Percentiles rank a stretch among this genome's conserved stretches.
phyloP scores from a whole-genome alignment of 1,140 invertebrate species.

The Drosophila kohkoa region DNA sequence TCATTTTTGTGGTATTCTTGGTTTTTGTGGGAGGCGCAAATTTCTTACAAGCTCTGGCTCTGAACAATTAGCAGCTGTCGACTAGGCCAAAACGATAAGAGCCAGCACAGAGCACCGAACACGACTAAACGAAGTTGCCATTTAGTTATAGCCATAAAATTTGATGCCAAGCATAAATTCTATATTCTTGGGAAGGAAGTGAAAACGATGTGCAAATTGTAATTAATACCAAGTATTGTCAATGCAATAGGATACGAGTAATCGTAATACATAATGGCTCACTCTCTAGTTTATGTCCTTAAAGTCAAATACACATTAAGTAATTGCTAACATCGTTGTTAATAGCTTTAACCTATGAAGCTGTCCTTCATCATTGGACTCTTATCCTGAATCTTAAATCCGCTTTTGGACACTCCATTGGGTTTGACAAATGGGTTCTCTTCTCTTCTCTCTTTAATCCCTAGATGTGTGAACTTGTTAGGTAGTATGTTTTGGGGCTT shows the following conservation, averaged over 20 bases:
- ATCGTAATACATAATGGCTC: not conserved
- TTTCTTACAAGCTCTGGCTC: conserved; percentile 33
- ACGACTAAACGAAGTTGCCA: not conserved
- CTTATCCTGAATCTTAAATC: conserved; percentile 25
- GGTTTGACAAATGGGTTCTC: not conserved
- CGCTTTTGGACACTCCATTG: conserved; percentile 32
- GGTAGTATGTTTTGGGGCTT: conserved; percentile 1
- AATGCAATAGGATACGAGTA: not conserved
- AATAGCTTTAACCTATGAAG: not conserved
- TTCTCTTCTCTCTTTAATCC: not conserved
- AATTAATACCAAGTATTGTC: not conserved
- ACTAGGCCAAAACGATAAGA: conserved; percentile 29
- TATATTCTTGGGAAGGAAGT: not conserved
- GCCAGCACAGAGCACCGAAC: not conserved
- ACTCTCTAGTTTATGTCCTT: not conserved
- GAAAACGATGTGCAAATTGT: not conserved
- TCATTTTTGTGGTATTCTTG: conserved; percentile 38
- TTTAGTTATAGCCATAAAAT: conserved; percentile 5
- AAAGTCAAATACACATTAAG: not conserved
- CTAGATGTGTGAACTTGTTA: conserved; percentile 6
- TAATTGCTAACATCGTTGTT: not conserved
- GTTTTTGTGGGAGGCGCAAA: conserved; percentile 30
- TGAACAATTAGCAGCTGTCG: conserved; percentile 33
- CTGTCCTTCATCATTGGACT: not conserved
- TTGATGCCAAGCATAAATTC: not conserved